Evolutionary conservation across 1,140 invertebrate species (phyloP).

Genomic region (Chrysomallon squamiferum): DNA sequence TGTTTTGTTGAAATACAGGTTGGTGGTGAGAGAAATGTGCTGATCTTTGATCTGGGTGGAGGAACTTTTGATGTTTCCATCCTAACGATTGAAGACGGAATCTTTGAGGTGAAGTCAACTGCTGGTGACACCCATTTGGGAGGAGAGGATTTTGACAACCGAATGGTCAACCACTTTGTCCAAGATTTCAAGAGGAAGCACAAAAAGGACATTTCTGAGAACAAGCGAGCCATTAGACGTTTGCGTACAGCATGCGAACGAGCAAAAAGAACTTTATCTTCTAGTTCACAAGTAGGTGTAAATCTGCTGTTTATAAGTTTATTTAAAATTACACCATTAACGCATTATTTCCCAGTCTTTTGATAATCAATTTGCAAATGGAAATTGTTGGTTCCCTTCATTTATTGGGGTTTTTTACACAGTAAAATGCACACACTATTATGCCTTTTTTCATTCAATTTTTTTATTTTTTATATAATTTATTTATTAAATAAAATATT

Average conservation of each 20-base stretch:
- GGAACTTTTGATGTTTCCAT: slow-evolving; percentile 98
- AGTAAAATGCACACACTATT: too few relatives aligned
- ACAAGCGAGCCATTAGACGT: slow-evolving; percentile 91
- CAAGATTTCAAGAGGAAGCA: slow-evolving; percentile 97
- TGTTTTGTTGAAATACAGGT: slow-evolving; percentile 42
- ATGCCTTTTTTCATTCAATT: too few relatives aligned
- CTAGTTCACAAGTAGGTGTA: too few relatives aligned
- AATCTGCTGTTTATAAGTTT: too few relatives aligned
- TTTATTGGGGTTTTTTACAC: too few relatives aligned
- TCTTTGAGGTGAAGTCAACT: slow-evolving; percentile 95
- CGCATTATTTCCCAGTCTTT: too few relatives aligned
- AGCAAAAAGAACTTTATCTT: slow-evolving; percentile 94
- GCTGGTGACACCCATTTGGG: slow-evolving; percentile 97
- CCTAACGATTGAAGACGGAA: slow-evolving; percentile 93
- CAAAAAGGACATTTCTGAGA: slow-evolving; percentile 90
- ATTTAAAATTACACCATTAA: too few relatives aligned
- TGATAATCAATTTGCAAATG: too few relatives aligned
- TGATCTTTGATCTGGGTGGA: slow-evolving; percentile 92
- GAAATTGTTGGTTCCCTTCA: too few relatives aligned
- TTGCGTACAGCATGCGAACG: slow-evolving; percentile 93
- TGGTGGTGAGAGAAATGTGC: slow-evolving; percentile 65
- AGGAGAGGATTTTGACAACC: slow-evolving; percentile 98
- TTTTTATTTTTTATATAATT: too few relatives aligned
- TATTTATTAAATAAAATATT: too few relatives aligned
- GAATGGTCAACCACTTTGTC: slow-evolving; percentile 95